phyloP scores from a whole-genome alignment of 2,113 vertebrate species.

The Muntiacus reevesi region DNA sequence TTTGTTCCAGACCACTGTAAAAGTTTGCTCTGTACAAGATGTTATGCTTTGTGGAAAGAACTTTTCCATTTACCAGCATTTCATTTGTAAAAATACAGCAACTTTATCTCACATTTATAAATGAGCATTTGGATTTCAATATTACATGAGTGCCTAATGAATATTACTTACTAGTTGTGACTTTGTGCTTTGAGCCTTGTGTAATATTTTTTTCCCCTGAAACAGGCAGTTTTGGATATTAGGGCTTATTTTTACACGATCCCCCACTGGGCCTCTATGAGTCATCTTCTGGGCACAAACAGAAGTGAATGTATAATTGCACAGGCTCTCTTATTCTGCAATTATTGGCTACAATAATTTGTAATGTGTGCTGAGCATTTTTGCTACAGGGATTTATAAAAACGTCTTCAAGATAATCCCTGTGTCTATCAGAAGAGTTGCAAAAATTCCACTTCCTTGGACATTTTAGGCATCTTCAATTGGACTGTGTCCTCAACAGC shows the following conservation, averaged over 20 bases:
- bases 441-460: background rate
- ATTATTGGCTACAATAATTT: slow-evolving; percentile 20
- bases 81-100: slow-evolving; percentile 24
- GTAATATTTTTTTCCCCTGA: background rate
- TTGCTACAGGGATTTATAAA: slow-evolving; percentile 9
- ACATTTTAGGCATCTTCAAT: background rate
- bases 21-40: background rate
- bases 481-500: background rate
- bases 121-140: background rate
- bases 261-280: background rate
- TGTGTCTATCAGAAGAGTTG: background rate
- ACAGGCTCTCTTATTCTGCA: background rate
- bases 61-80: background rate
- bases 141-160: background rate
- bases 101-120: slow-evolving; percentile 7
- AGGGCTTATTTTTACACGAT: background rate
- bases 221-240: background rate
- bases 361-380: background rate
- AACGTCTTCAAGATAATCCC: background rate
- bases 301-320: background rate
- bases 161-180: background rate
- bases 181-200: slow-evolving; percentile 28
- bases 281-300: slow-evolving; percentile 8
- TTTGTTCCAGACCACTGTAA: background rate
- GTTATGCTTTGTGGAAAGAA: slow-evolving; percentile 24